Conservation (phyloP, 2,888 invertebrate genomes). For the Hirtodrosophila alboralis region DNA sequence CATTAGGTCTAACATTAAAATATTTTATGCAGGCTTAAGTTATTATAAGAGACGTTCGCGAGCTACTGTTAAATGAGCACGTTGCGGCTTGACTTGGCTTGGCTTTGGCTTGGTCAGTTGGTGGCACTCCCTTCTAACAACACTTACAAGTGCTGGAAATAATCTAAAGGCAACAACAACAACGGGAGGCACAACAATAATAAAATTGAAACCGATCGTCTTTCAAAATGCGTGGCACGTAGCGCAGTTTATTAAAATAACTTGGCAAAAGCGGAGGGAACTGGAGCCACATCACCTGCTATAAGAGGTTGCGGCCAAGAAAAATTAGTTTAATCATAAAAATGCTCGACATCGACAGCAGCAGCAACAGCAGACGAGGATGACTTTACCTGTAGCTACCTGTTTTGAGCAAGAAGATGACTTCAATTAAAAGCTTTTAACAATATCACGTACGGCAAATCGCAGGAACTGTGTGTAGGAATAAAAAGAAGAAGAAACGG, state of each 20-base stretch:
- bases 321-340: slow-evolving; percentile 82
- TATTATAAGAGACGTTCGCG: slow-evolving; percentile 64
- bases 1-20: slow-evolving; percentile 77
- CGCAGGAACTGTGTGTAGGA: slow-evolving; percentile 55
- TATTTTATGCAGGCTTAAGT: slow-evolving; percentile 64
- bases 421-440: slow-evolving; percentile 83
- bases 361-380: slow-evolving; percentile 28
- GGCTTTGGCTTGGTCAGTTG: slow-evolving; percentile 49
- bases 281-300: slow-evolving; percentile 72
- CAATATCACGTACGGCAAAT: slow-evolving; percentile 82
- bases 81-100: too few relatives aligned
- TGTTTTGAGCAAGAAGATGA: slow-evolving; percentile 79
- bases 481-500: background rate
- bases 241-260: slow-evolving; percentile 85
- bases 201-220: slow-evolving; percentile 80
- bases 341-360: slow-evolving; percentile 74
- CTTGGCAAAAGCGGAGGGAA: slow-evolving; percentile 65
- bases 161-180: slow-evolving; percentile 62
- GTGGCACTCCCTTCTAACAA: slow-evolving; percentile 79
- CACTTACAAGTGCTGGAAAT: slow-evolving; percentile 76
- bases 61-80: slow-evolving; percentile 78
- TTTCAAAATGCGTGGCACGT: slow-evolving; percentile 83
- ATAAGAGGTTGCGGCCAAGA: slow-evolving; percentile 65
- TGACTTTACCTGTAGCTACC: slow-evolving; percentile 70
- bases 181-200: slow-evolving; percentile 59